These are phyloP conservation scores for Erythrolamprus reginae DNA, from an alignment of 2,113 vertebrate species.

Conservation along the genomic window DNA sequence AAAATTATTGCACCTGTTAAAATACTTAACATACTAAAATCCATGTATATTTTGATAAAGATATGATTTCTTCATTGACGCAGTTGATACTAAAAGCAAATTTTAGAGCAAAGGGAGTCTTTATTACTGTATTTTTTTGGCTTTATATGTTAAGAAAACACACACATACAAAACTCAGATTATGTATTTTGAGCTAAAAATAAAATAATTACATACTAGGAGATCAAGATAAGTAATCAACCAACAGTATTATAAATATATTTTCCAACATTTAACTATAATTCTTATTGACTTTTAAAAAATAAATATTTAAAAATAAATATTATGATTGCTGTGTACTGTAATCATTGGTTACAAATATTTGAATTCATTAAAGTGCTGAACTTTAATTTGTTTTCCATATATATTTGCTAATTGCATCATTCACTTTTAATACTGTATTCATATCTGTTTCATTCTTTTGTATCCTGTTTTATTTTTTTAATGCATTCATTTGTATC, in stretches of 20 bases:
- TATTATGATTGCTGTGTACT: constrained; percentile 14
- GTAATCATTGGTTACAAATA: constrained; percentile 25
- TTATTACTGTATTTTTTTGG: neutral
- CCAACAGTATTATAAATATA: neutral
- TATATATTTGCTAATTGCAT: neutral
- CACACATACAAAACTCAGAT: neutral
- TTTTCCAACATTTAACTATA: constrained; percentile 7
- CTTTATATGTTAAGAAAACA: neutral
- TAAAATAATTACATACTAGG: constrained; percentile 5
- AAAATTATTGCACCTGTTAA: neutral
- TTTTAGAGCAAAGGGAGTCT: neutral
- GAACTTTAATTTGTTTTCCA: neutral
- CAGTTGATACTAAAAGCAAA: neutral
- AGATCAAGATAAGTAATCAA: constrained; percentile 2
- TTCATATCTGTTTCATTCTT: neutral
- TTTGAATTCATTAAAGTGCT: neutral
- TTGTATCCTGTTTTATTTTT: neutral
- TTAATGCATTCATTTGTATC: neutral
- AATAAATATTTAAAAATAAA: constrained; percentile 21
- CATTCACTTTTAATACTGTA: constrained; percentile 11
- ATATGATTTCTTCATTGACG: neutral
- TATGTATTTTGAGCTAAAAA: neutral
- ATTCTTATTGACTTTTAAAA: constrained; percentile 8
- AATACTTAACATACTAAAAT: neutral
- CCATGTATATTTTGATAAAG: neutral